Conservation (phyloP, 2,888 invertebrate species). For the Meganola albula region DNA sequence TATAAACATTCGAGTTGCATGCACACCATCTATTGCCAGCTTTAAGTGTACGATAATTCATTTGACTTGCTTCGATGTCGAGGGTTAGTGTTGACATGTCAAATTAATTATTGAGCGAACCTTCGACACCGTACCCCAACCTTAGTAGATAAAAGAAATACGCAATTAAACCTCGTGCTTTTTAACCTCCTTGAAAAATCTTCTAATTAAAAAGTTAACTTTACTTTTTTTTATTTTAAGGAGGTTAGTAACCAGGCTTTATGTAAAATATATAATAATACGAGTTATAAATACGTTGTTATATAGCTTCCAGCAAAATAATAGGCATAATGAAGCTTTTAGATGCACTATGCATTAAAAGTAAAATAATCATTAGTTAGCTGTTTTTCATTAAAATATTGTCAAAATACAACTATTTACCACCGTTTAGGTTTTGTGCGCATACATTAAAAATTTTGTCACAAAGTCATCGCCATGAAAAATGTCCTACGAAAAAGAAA, state of each 20-base stretch:
- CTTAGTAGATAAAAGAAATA: too few relatives aligned
- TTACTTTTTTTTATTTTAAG: neutral
- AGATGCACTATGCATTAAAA: slow-evolving; percentile 25
- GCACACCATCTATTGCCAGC: slow-evolving; percentile 34
- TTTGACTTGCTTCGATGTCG: slow-evolving; percentile 74
- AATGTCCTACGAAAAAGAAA: too few relatives aligned
- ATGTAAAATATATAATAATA: too few relatives aligned
- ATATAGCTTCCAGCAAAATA: slow-evolving; percentile 34
- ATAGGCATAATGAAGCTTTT: slow-evolving; percentile 26
- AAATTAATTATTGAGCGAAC: slow-evolving; percentile 49
- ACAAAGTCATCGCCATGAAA: too few relatives aligned
- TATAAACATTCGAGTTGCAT: slow-evolving; percentile 45
- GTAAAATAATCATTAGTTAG: slow-evolving; percentile 16
- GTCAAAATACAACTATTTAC: too few relatives aligned
- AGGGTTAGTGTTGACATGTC: slow-evolving; percentile 46
- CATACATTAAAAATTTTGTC: neutral
- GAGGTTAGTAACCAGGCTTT: slow-evolving; percentile 12
- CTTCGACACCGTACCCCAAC: slow-evolving; percentile 56
- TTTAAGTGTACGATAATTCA: slow-evolving; percentile 59
- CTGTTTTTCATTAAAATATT: slow-evolving; percentile 32
- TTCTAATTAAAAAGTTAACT: slow-evolving; percentile 2
- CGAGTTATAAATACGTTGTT: too few relatives aligned
- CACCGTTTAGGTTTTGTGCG: too few relatives aligned
- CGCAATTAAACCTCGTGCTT: slow-evolving; percentile 30
- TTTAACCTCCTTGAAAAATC: slow-evolving; percentile 21